Evolutionary conservation across 2,797 vertebrate genomes (phyloP).

Genomic region (Artibeus jamaicensis): DNA sequence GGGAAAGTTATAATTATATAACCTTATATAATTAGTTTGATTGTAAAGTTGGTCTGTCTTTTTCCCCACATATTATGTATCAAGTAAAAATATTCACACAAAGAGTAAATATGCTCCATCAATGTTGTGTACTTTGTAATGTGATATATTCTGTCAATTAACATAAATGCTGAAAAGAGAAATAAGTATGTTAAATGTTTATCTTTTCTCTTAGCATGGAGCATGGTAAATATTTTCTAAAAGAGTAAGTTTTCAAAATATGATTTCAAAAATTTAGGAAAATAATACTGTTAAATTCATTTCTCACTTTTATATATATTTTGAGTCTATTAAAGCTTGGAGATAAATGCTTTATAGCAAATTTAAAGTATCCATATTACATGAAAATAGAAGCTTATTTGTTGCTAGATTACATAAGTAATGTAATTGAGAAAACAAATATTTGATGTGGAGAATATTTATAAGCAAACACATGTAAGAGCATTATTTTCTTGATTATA

Average conservation of each 20-base stretch:
- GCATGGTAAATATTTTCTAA: slow-evolving; percentile 27
- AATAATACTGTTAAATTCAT: neutral
- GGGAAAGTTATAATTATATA: neutral
- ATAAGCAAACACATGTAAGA: neutral
- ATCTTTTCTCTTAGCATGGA: neutral
- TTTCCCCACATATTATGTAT: neutral
- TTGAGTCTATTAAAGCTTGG: neutral
- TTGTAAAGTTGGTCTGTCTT: neutral
- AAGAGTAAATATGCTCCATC: neutral
- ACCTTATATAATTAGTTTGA: neutral
- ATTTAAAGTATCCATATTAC: neutral
- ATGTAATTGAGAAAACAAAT: neutral
- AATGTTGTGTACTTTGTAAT: neutral
- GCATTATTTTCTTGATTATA: neutral
- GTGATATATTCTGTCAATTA: neutral
- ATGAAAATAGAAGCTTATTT: slow-evolving; percentile 18
- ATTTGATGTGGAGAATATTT: neutral
- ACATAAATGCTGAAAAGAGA: neutral
- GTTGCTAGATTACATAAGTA: neutral
- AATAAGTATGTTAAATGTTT: neutral
- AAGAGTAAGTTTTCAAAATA: slow-evolving; percentile 11
- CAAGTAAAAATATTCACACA: neutral
- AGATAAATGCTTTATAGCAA: slow-evolving; percentile 28
- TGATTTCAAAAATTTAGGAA: neutral
- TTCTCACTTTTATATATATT: slow-evolving; percentile 34